Evolutionary conservation across 2,113 vertebrate species (phyloP), one percentile per base, ranked within the genome.

Genomic region (Neogobius melanostomus): DNA sequence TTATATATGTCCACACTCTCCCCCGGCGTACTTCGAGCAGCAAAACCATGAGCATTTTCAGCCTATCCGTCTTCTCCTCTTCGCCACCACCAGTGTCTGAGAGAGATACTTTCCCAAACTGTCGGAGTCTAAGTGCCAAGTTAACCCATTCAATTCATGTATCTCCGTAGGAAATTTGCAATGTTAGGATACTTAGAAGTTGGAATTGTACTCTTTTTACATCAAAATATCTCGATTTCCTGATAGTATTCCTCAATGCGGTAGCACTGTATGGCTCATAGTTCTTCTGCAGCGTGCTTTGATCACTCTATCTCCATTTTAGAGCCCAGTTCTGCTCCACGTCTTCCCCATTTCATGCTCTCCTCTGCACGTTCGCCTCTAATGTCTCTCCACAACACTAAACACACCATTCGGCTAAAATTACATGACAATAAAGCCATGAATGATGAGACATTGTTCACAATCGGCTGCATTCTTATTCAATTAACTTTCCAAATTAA

Each of bases 381-480:
- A 17, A 68, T 70, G 64, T 72, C 69, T 72, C 67, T 74, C 5
- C 0, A 65, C 47, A 71, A 45, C 65, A 56, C 78, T 83, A 83
- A 89, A 84, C 75, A 69, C 72, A 72, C 71, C 70, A 53, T 21
- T 74, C 77, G n/a, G 28, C 69, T 69, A 60, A 77, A 85, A 88
- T 74, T 44, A 67, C 73, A 82, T 65, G 59, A 79, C 16, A 79
- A 82, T 80, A 45, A 47, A 42, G 64, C 54, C 52, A 82, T 75
- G 71, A 74, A 89, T 85, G 71, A 81, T 46, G 11, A 64, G 16
- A 54, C 65, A 77, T 80, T 79, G 75, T 78, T 86, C 43, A 64
- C 45, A 48, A 47, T 64, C 42, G 15, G 47, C n/a, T 87, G 80
- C 62, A 0, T 74, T 77, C 11, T 72, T 54, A 80, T 75, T 71